phyloP scores from a whole-genome alignment of 1,140 invertebrate genomes.

The Caenorhabditis remanei region DNA sequence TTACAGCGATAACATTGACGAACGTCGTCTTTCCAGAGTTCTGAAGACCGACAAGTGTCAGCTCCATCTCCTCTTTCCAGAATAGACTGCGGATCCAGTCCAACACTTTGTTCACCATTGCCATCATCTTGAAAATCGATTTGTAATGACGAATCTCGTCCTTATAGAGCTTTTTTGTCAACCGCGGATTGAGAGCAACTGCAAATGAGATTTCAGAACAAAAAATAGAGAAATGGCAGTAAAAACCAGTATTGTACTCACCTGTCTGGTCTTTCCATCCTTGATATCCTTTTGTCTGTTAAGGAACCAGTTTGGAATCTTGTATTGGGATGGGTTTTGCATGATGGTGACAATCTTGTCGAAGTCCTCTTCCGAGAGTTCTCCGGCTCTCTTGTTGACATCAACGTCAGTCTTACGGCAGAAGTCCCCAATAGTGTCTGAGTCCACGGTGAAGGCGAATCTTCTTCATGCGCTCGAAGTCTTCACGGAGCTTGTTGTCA shows the following conservation, averaged over 20 bases:
- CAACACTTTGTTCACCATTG: constrained; percentile 95
- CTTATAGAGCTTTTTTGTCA: too few relatives aligned
- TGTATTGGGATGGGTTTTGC: constrained; percentile 95
- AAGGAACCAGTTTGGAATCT: constrained; percentile 98
- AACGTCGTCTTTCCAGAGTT: constrained; percentile 99
- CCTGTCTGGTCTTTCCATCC: constrained; percentile 96
- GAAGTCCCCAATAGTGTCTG: constrained; percentile 97
- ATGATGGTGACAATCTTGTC: constrained; percentile 95
- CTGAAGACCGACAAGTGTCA: constrained; percentile 96
- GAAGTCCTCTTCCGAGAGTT: constrained; percentile 97
- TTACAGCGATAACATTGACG: constrained; percentile 95
- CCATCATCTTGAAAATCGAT: constrained; percentile 86
- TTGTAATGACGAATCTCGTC: too few relatives aligned
- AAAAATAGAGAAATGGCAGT: too few relatives aligned
- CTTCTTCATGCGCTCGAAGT: constrained; percentile 96
- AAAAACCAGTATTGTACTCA: too few relatives aligned
- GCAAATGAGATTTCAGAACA: too few relatives aligned
- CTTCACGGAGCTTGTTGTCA: constrained; percentile 97
- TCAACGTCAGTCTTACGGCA: constrained; percentile 98
- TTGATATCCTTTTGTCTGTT: constrained; percentile 99
- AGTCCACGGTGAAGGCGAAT: constrained; percentile 95
- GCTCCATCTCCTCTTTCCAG: constrained; percentile 99
- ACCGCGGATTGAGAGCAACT: too few relatives aligned
- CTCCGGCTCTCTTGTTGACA: constrained; percentile 94
- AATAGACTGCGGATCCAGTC: constrained; percentile 99